Percentiles rank a stretch among this genome's conserved stretches.
Conservation (phyloP, 2,888 invertebrate species). For the Synergus laeviventris region DNA sequence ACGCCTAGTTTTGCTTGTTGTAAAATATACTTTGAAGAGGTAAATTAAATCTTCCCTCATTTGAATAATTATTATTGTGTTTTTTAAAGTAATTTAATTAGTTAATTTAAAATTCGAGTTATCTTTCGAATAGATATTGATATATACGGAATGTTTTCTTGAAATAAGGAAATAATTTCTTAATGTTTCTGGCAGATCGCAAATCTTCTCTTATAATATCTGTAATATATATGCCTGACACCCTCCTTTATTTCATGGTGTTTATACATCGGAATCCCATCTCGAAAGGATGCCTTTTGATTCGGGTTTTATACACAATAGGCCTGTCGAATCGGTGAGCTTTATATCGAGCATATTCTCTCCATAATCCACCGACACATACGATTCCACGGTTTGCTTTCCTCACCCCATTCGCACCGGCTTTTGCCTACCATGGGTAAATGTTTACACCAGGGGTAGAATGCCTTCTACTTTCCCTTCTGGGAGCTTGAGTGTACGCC, state of each 20-base stretch:
- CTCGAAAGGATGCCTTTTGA: slow-evolving; percentile 13
- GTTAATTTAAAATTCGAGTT: no score
- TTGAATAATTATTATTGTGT: no score
- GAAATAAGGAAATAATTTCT: neutral
- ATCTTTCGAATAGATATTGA: neutral
- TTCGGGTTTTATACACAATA: slow-evolving; percentile 21
- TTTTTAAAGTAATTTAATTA: no score
- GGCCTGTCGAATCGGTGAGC: slow-evolving; percentile 30
- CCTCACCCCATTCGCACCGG: slow-evolving; percentile 56
- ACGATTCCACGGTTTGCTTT: slow-evolving; percentile 57
- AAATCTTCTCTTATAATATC: neutral
- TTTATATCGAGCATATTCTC: slow-evolving; percentile 52
- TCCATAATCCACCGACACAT: slow-evolving; percentile 53
- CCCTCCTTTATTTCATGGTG: slow-evolving; percentile 1
- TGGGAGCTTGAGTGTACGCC: slow-evolving; percentile 10
- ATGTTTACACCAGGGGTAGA: slow-evolving; percentile 54
- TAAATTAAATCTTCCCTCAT: no score
- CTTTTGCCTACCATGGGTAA: slow-evolving; percentile 59
- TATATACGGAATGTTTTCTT: neutral
- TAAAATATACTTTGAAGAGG: no score
- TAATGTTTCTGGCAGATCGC: neutral
- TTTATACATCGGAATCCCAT: slow-evolving; percentile 18
- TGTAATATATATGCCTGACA: neutral
- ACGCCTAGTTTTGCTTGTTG: no score
- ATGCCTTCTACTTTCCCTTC: slow-evolving; percentile 35